Evolutionary conservation across 1,140 invertebrate genomes (phyloP).

Genomic region (Brachionus rotundiformis): DNA sequence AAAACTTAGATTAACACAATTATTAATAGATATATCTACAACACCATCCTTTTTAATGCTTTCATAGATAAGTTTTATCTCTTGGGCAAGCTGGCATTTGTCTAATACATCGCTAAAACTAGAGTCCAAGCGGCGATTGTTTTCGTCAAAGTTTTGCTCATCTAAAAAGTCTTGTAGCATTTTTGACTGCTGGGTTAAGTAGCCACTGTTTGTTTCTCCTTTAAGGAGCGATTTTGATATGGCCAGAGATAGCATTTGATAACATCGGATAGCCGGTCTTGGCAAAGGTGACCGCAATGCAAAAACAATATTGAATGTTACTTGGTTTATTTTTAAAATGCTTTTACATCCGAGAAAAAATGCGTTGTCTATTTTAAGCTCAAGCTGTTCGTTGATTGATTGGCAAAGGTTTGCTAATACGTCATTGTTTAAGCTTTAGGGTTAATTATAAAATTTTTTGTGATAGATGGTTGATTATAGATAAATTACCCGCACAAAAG

Average conservation of each 20-base stretch:
- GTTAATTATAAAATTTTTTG: too few species aligned
- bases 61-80: conserved; percentile 40
- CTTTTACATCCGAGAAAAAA: conserved; percentile 28
- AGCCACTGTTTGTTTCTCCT: conserved; percentile 32
- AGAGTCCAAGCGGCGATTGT: conserved; percentile 21
- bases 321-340: conserved; percentile 42
- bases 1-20: conserved; percentile 45
- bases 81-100: conserved; percentile 16
- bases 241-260: conserved; percentile 10
- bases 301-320: conserved; percentile 37
- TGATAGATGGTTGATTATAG: too few species aligned
- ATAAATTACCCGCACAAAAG: conserved; percentile 42
- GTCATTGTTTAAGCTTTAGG: neutral
- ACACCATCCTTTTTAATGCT: conserved; percentile 4
- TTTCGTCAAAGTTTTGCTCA: conserved; percentile 28
- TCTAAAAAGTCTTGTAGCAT: neutral
- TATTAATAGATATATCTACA: conserved; percentile 14
- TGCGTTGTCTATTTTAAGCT: conserved; percentile 48
- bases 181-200: conserved; percentile 10
- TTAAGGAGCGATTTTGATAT: conserved; percentile 12
- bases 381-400: conserved; percentile 28
- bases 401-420: conserved; percentile 20
- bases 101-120: conserved; percentile 32
- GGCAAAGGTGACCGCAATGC: conserved; percentile 39
- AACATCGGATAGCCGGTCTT: conserved; percentile 14